phyloP scores from a whole-genome alignment of 1,140 invertebrate species.

The Meloidogyne chitwoodi region DNA sequence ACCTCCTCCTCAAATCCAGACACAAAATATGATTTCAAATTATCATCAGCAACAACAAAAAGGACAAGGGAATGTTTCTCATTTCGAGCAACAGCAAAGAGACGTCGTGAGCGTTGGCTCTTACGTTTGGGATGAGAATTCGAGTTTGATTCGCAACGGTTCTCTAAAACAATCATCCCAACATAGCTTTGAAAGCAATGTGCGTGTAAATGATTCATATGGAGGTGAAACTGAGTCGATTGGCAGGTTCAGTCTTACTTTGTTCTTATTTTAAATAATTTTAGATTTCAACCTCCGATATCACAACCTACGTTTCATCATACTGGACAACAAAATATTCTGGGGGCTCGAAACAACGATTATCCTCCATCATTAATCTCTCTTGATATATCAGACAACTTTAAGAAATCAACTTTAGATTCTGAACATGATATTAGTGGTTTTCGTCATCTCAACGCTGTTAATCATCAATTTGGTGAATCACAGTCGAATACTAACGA shows the following conservation, averaged over 20 bases:
- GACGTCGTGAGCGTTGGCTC: neutral
- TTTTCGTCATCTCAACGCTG: neutral
- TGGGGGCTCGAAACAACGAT: neutral
- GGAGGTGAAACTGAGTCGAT: neutral
- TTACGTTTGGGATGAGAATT: conserved; percentile 6
- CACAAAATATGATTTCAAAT: neutral
- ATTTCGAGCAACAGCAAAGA: neutral
- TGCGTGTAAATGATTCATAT: neutral
- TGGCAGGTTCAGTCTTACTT: neutral
- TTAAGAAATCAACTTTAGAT: neutral
- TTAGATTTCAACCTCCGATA: neutral
- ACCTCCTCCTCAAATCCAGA: neutral
- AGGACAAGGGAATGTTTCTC: neutral
- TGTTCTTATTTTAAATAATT: neutral
- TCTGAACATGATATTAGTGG: neutral
- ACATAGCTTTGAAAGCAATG: neutral
- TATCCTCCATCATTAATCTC: conserved; percentile 22
- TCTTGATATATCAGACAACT: neutral
- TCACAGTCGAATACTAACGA: neutral
- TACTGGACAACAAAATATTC: neutral
- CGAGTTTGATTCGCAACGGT: neutral
- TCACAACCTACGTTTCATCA: neutral
- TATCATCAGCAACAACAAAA: conserved; percentile 3
- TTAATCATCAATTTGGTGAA: neutral
- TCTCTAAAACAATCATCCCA: neutral